Conservation (phyloP, 2,113 vertebrate species). For the Eurystomus gularis region DNA sequence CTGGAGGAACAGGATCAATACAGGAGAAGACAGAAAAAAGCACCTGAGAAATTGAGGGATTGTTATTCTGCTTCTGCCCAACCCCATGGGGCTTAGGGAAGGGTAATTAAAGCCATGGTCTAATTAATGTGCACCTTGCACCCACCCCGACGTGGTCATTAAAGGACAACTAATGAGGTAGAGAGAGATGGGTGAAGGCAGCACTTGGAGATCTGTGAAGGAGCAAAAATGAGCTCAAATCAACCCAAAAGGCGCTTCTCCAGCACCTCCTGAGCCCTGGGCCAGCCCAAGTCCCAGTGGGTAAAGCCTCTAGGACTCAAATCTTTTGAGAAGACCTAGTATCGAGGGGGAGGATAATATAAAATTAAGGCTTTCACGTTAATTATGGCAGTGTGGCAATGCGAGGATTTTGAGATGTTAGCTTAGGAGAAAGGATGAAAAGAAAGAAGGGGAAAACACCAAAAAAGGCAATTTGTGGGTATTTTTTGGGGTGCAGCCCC, state of each 20-base stretch:
- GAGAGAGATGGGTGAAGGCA: too few relatives aligned
- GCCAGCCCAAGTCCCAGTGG: too few relatives aligned
- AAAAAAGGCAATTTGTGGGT: neutral
- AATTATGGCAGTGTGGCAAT: neutral
- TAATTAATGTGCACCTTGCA: conserved; percentile 28
- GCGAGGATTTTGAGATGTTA: neutral
- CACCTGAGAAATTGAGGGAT: neutral
- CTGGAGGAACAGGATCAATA: neutral
- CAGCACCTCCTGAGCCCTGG: neutral
- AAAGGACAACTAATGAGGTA: conserved; percentile 8
- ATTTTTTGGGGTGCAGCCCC: rapidly evolving
- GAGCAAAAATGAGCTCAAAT: neutral
- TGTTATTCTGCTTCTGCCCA: neutral
- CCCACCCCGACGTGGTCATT: neutral
- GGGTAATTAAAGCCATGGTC: conserved; percentile 40
- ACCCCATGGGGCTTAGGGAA: neutral
- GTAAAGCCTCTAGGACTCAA: neutral
- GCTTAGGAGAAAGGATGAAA: neutral
- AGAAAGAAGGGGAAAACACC: neutral
- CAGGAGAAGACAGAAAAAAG: neutral
- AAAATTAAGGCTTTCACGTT: neutral
- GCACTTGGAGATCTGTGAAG: neutral
- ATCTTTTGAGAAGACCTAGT: neutral
- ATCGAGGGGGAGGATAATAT: rapidly evolving
- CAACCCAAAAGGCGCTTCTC: neutral